These are phyloP conservation scores for Vombatus ursinus DNA, from an alignment of 2,113 vertebrate genomes.

Conservation along the genomic window DNA sequence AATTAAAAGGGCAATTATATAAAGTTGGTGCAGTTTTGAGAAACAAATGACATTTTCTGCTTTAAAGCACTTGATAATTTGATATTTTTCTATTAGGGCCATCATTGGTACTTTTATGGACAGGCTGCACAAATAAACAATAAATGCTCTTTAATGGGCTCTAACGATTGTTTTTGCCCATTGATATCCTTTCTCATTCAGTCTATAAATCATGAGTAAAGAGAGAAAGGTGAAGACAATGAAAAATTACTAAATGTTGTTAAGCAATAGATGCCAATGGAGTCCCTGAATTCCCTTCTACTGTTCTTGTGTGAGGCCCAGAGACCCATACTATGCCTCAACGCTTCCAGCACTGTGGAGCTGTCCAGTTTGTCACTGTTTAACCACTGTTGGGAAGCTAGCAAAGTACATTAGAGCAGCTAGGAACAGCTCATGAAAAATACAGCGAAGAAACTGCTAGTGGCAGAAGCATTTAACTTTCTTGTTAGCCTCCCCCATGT, in stretches of 20 bases:
- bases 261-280: conserved; percentile 59
- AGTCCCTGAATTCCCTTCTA: conserved; percentile 54
- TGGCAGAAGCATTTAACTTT: conserved; percentile 97
- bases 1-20: conserved; percentile 92
- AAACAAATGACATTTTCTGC: conserved; percentile 91
- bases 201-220: conserved; percentile 65
- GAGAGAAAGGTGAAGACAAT: conserved; percentile 70
- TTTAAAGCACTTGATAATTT: conserved; percentile 87
- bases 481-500: conserved; percentile 96
- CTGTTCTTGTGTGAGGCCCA: conserved; percentile 63
- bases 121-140: conserved; percentile 82
- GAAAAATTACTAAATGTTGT: conserved; percentile 51
- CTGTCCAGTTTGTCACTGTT: conserved; percentile 88
- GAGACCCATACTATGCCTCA: conserved; percentile 67
- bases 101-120: conserved; percentile 79
- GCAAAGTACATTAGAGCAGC: conserved; percentile 90
- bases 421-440: conserved; percentile 95
- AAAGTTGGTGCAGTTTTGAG: conserved; percentile 89
- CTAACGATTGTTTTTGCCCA: conserved; percentile 60
- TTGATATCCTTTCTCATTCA: conserved; percentile 64
- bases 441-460: conserved; percentile 93
- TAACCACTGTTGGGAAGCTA: conserved; percentile 88
- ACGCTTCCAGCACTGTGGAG: conserved; percentile 77
- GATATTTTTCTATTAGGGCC: conserved; percentile 78
- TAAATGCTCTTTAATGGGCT: conserved; percentile 73